phyloP scores from a whole-genome alignment of 2,797 vertebrate genomes.

The Lerista edwardsae region DNA sequence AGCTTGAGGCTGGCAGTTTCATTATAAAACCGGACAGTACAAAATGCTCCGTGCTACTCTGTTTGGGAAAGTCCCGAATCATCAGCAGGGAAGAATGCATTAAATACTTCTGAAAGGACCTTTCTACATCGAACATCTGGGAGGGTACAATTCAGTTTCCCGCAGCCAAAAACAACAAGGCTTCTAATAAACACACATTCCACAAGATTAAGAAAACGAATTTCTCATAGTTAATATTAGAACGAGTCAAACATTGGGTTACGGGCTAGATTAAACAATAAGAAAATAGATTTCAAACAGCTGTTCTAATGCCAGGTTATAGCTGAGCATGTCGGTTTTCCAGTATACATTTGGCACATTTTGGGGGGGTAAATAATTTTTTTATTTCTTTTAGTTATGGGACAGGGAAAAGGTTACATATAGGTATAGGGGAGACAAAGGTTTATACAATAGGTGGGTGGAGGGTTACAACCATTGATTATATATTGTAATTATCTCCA shows the following conservation, averaged over 20 bases:
- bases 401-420: too few relatives aligned
- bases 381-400: too few relatives aligned
- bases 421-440: too few relatives aligned
- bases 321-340: not conserved
- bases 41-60: not conserved
- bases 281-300: conserved; percentile 7
- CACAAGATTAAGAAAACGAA: conserved; percentile 30
- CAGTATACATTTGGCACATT: not conserved
- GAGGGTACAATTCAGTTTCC: not conserved
- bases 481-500: too few relatives aligned
- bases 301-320: conserved; percentile 1
- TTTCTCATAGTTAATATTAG: conserved; percentile 65
- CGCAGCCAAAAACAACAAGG: conserved; percentile 34
- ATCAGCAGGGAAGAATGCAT: not conserved
- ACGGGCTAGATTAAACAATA: conserved; percentile 40
- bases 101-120: conserved; percentile 7
- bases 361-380: too few relatives aligned
- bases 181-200: conserved; percentile 57
- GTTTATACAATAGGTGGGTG: too few relatives aligned
- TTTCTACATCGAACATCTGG: not conserved
- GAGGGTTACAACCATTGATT: too few relatives aligned
- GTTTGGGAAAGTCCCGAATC: not conserved
- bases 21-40: not conserved
- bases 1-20: not conserved
- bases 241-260: conserved; percentile 45